Percentiles rank a stretch among this genome's conserved stretches.
Evolutionary conservation across 2,113 vertebrate genomes (phyloP).

Genomic region (Artemisiospiza belli): DNA sequence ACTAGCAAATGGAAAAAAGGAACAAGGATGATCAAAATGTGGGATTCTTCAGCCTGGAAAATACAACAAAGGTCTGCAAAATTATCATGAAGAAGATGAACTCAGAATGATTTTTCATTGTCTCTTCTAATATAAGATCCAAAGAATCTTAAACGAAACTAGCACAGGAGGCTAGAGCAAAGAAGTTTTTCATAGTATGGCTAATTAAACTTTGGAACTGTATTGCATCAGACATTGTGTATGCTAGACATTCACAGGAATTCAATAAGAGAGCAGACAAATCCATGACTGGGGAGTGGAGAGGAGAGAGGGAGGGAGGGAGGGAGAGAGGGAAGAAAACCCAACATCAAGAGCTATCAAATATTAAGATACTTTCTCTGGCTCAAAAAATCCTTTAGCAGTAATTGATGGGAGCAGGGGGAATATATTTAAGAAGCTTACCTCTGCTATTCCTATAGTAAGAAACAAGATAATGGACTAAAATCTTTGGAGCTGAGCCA

Average conservation of each 20-base stretch:
- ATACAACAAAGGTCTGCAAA: neutral
- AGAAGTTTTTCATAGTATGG: neutral
- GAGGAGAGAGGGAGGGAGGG: no score
- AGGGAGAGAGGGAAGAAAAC: neutral
- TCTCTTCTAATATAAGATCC: neutral
- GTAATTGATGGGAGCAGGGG: neutral
- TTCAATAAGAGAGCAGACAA: slow-evolving; percentile 19
- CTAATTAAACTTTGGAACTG: slow-evolving; percentile 8
- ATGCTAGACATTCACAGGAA: neutral
- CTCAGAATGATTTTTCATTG: neutral
- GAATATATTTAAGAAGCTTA: neutral
- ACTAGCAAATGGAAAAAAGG: neutral
- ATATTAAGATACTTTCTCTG: neutral
- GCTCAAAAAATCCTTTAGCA: neutral
- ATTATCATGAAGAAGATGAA: neutral
- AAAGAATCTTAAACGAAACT: neutral
- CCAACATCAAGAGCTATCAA: neutral
- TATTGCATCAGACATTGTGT: neutral
- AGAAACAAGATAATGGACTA: neutral
- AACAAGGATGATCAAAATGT: neutral
- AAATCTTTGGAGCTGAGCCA: neutral
- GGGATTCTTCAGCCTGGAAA: neutral
- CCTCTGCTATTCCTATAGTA: neutral
- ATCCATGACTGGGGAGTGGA: neutral
- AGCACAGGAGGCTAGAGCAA: neutral